These are phyloP conservation scores for Ondatra zibethicus DNA, from an alignment of 2,113 vertebrate genomes.

Conservation along the genomic window DNA sequence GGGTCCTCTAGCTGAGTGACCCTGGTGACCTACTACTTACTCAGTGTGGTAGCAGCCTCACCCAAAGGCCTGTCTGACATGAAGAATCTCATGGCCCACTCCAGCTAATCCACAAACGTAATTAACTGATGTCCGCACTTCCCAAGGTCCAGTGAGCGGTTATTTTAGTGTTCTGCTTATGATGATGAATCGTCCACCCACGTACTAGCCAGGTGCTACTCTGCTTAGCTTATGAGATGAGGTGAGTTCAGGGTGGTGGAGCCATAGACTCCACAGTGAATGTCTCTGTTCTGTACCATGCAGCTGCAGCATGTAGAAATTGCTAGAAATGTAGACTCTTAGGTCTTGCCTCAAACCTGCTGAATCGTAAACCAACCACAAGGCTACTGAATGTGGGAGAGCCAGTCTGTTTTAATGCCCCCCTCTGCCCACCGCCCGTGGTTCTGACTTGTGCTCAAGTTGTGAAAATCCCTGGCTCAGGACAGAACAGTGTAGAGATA, in stretches of 20 bases:
- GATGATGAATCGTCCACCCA: neutral
- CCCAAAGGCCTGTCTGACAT: neutral
- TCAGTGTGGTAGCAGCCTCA: neutral
- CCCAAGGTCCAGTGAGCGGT: neutral
- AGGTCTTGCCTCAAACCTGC: neutral
- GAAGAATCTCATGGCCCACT: neutral
- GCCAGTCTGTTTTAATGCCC: neutral
- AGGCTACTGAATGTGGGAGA: neutral
- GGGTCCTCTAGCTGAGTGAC: neutral
- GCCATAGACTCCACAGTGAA: neutral
- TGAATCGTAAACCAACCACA: neutral
- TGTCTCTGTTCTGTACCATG: neutral
- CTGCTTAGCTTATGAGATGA: neutral
- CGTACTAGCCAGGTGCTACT: neutral
- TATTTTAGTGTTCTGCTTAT: neutral
- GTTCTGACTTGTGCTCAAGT: neutral
- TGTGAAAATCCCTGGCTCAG: neutral
- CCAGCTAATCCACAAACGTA: neutral
- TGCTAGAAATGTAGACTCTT: neutral
- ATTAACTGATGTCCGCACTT: neutral
- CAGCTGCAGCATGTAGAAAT: neutral
- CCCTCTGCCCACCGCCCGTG: accelerated
- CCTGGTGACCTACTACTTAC: neutral
- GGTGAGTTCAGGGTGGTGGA: neutral
- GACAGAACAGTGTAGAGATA: neutral